A percentile compares a stretch with the other conserved stretches of the same genome.
Conservation (phyloP, 2,113 vertebrate genomes). For the Xenopus tropicalis region UCB_Xtro_10.0 CM004447.2:114986501-114987000, state of each 20-base stretch:
- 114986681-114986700: constrained; percentile 6
- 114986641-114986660: not conserved
- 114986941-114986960: no score
- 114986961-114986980: no score
- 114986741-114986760: no score
- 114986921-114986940: no score
- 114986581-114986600: not conserved
- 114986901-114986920: no score
- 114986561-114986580: not conserved
- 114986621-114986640: not conserved
- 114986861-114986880: no score
- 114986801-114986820: not conserved
- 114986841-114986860: no score
- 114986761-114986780: not conserved
- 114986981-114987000: no score
- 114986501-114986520: not conserved
- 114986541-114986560: not conserved
- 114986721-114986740: no score
- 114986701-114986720: no score
- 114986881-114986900: no score
- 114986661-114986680: not conserved
- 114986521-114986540: not conserved
- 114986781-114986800: not conserved
- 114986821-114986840: no score
- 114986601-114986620: not conserved